Evolutionary conservation across 1,140 invertebrate genomes (phyloP).

Genomic region (Hyposmocoma kahamanoa): DNA sequence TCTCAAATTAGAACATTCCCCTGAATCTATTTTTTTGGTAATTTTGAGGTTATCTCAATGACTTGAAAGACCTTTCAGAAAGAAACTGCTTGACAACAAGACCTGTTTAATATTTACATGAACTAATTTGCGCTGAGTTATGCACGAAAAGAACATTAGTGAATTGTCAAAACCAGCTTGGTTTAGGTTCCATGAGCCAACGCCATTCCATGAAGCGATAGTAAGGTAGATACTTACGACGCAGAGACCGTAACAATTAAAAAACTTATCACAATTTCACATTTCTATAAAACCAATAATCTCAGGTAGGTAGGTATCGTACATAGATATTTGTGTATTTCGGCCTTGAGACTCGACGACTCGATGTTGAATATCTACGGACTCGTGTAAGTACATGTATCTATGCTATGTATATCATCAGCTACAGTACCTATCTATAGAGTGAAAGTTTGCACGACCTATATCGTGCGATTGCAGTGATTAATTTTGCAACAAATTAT

Average conservation of each 20-base stretch:
- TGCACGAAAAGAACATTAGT: background rate
- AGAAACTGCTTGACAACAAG: background rate
- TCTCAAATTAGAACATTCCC: too few relatives aligned
- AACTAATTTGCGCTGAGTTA: constrained; percentile 29
- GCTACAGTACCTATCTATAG: constrained; percentile 66
- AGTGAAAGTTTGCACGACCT: constrained; percentile 70
- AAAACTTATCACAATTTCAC: constrained; percentile 24
- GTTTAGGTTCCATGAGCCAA: background rate
- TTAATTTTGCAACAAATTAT: constrained; percentile 19
- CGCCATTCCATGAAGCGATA: background rate
- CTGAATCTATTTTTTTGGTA: too few relatives aligned
- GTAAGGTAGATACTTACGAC: constrained; percentile 15
- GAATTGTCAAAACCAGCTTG: too few relatives aligned
- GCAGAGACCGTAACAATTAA: constrained; percentile 20
- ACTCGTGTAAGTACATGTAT: constrained; percentile 50
- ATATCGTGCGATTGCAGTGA: constrained; percentile 27
- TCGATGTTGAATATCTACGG: constrained; percentile 70
- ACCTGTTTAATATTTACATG: background rate
- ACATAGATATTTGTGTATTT: constrained; percentile 62
- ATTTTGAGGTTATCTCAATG: constrained; percentile 66
- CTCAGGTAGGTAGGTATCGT: constrained; percentile 34
- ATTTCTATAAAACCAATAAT: constrained; percentile 45
- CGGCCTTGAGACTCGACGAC: constrained; percentile 65
- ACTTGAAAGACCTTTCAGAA: constrained; percentile 15
- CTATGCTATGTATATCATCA: constrained; percentile 47